These are phyloP conservation scores for Euura saliciscinereae DNA, from an alignment of 1,140 invertebrate genomes.

Conservation along the genomic window DNA sequence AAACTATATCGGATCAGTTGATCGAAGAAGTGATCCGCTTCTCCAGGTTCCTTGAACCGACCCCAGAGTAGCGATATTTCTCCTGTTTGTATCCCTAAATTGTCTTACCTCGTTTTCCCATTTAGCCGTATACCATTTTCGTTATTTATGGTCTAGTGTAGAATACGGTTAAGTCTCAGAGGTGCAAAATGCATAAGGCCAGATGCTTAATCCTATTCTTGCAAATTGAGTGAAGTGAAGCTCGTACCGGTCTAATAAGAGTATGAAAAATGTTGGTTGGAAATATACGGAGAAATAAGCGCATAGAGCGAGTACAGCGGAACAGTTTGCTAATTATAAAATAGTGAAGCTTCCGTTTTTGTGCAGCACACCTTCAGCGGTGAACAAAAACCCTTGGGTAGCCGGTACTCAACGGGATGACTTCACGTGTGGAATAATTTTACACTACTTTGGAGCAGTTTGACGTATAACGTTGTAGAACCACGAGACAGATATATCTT, in stretches of 20 bases:
- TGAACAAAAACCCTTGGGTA: too few relatives aligned
- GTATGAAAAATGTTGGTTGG: too few relatives aligned
- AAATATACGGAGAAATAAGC: too few relatives aligned
- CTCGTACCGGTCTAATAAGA: too few relatives aligned
- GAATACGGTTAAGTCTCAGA: neutral
- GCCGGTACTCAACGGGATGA: neutral
- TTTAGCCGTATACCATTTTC: neutral
- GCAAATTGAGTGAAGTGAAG: too few relatives aligned
- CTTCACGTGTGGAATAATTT: neutral
- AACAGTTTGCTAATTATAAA: too few relatives aligned
- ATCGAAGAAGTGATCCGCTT: neutral
- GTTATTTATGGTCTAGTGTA: neutral
- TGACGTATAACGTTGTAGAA: neutral
- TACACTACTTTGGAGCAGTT: neutral
- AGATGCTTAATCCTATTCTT: too few relatives aligned
- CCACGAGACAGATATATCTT: too few relatives aligned
- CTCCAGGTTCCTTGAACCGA: neutral
- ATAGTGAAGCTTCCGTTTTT: too few relatives aligned
- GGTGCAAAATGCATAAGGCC: neutral
- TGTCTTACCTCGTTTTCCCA: neutral
- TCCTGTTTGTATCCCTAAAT: neutral
- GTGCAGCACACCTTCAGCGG: too few relatives aligned
- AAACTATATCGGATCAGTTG: conserved; percentile 5
- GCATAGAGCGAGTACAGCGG: too few relatives aligned
- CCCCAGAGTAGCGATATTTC: neutral